A percentile compares a stretch with the other conserved stretches of the same genome.
Conservation (phyloP, 1,140 invertebrate genomes). For the Formica exsecta region DNA sequence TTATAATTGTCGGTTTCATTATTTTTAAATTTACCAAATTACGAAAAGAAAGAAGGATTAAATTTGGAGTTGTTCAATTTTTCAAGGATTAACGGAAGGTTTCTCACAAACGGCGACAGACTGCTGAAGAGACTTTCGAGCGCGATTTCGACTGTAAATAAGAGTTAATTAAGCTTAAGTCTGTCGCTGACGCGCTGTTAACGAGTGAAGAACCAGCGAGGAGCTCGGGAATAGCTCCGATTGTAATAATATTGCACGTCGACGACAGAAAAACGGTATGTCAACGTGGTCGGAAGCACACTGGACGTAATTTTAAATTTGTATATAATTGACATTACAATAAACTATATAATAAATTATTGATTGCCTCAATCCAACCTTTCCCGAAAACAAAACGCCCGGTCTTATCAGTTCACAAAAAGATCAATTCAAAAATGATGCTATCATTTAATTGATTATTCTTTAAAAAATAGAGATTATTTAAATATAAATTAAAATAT, state of each 20-base stretch:
- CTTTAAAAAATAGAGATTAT: neutral
- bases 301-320: constrained; percentile 82
- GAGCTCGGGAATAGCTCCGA: constrained; percentile 32
- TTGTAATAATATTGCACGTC: constrained; percentile 70
- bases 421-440: too few species aligned
- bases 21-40: constrained; percentile 18
- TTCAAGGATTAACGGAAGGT: constrained; percentile 20
- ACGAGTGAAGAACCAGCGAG: constrained; percentile 19
- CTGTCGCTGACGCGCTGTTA: constrained; percentile 65
- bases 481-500: constrained; percentile 18
- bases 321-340: constrained; percentile 85
- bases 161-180: constrained; percentile 69
- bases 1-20: neutral
- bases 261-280: constrained; percentile 56
- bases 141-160: constrained; percentile 72
- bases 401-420: neutral
- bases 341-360: constrained; percentile 80
- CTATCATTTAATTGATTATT: neutral
- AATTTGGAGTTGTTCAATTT: constrained; percentile 55
- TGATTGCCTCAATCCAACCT: neutral
- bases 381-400: neutral
- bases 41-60: constrained; percentile 18
- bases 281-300: constrained; percentile 71
- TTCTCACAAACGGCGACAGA: constrained; percentile 20
- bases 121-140: constrained; percentile 14